Evolutionary conservation across 2,797 vertebrate species (phyloP).

Genomic region (Amazona ochrocephala): DNA sequence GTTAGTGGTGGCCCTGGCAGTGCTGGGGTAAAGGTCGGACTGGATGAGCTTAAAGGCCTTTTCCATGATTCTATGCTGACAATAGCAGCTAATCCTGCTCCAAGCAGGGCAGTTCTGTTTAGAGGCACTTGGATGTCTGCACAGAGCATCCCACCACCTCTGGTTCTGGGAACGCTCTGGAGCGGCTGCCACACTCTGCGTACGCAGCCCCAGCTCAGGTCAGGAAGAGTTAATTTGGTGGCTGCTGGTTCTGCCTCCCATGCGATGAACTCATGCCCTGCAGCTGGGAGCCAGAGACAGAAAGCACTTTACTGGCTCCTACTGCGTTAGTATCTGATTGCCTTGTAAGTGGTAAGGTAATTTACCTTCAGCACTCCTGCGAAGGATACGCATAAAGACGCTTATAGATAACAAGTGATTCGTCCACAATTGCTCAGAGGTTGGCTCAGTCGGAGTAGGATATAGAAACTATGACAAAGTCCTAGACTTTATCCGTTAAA

Average conservation of each 20-base stretch:
- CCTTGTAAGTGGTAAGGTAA: neutral
- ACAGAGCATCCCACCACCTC: neutral
- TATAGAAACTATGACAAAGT: neutral
- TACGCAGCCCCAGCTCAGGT: rapidly evolving
- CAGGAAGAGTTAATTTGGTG: neutral
- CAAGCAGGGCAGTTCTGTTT: neutral
- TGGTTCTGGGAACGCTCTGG: neutral
- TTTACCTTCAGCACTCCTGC: neutral
- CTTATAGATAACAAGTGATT: neutral
- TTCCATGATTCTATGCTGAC: neutral
- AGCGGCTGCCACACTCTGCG: rapidly evolving
- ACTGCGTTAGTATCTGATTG: neutral
- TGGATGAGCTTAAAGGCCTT: neutral
- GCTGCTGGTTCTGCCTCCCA: neutral
- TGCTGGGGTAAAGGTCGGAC: neutral
- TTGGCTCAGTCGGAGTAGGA: neutral
- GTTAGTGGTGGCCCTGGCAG: neutral
- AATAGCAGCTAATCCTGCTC: neutral
- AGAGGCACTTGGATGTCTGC: neutral
- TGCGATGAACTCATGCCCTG: neutral
- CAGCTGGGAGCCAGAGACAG: neutral
- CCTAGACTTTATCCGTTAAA: neutral
- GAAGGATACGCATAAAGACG: neutral
- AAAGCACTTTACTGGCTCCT: neutral
- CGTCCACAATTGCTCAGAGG: neutral